Evolutionary conservation across 2,888 invertebrate genomes (phyloP).

Genomic region (Punctoribates punctum): DNA sequence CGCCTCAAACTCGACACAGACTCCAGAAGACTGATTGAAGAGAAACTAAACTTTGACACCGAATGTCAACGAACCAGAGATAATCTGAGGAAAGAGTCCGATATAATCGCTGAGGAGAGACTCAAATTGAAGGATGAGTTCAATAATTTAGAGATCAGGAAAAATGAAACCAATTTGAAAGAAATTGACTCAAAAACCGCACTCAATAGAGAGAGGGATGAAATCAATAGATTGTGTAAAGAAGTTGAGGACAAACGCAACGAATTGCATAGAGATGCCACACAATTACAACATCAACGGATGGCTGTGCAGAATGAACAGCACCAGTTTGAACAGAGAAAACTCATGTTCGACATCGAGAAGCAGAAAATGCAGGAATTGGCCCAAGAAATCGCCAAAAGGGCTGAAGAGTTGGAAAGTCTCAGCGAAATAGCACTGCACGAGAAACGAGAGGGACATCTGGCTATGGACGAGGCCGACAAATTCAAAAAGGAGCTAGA

Average conservation of each 20-base stretch:
- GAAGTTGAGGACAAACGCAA: constrained; percentile 29
- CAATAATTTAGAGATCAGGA: constrained; percentile 21
- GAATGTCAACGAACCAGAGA: not conserved
- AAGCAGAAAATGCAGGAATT: constrained; percentile 39
- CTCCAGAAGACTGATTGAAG: not conserved
- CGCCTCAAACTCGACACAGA: constrained; percentile 16
- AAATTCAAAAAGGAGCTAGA: constrained; percentile 33
- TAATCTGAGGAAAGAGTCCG: constrained; percentile 12
- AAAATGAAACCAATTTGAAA: constrained; percentile 3
- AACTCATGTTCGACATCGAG: constrained; percentile 40
- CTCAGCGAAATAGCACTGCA: constrained; percentile 41
- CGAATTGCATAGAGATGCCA: constrained; percentile 25
- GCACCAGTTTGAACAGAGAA: constrained; percentile 32
- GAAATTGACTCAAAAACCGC: constrained; percentile 33
- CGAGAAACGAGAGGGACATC: constrained; percentile 41
- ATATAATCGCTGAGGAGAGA: constrained; percentile 14
- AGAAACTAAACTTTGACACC: not conserved
- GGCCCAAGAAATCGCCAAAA: constrained; percentile 33
- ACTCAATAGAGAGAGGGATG: constrained; percentile 36
- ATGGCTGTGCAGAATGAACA: constrained; percentile 40
- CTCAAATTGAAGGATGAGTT: constrained; percentile 28
- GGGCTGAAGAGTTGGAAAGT: constrained; percentile 42
- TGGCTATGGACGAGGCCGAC: constrained; percentile 39
- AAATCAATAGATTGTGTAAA: not conserved
- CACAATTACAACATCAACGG: not conserved